Evolutionary conservation across 2,797 vertebrate species (phyloP).

Genomic region (Lutra lutra): DNA sequence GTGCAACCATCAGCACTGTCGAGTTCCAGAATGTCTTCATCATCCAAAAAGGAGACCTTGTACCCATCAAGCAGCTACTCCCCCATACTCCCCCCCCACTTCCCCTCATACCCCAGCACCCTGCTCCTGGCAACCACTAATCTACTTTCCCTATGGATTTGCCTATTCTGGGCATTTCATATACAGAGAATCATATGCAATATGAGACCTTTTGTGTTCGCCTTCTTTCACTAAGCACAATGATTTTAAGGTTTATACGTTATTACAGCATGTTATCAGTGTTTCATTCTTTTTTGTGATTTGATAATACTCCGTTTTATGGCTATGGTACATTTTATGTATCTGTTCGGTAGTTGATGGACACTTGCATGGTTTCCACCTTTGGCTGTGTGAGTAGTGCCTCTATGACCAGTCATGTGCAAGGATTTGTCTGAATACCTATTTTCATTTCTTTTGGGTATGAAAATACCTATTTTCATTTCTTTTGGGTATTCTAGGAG

Average conservation of each 20-base stretch:
- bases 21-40: not conserved
- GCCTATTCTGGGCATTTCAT: not conserved
- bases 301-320: not conserved
- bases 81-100: fast-evolving
- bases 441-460: not conserved
- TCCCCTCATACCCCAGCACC: not conserved
- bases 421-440: not conserved
- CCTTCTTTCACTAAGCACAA: not conserved
- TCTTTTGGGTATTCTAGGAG: not conserved
- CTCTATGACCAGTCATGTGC: not conserved
- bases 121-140: not conserved
- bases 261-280: not conserved
- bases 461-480: not conserved
- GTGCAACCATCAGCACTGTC: not conserved
- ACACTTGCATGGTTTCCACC: not conserved
- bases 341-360: not conserved
- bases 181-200: not conserved
- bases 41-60: not conserved
- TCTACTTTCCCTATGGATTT: not conserved
- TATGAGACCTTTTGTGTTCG: not conserved
- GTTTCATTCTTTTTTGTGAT: not conserved
- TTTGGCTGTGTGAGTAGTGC: not conserved
- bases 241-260: not conserved
- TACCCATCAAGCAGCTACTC: not conserved
- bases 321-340: not conserved